These are phyloP conservation scores for Acanthosepion pharaonis DNA, from an alignment of 2,888 invertebrate species.

Conservation along the genomic window DNA sequence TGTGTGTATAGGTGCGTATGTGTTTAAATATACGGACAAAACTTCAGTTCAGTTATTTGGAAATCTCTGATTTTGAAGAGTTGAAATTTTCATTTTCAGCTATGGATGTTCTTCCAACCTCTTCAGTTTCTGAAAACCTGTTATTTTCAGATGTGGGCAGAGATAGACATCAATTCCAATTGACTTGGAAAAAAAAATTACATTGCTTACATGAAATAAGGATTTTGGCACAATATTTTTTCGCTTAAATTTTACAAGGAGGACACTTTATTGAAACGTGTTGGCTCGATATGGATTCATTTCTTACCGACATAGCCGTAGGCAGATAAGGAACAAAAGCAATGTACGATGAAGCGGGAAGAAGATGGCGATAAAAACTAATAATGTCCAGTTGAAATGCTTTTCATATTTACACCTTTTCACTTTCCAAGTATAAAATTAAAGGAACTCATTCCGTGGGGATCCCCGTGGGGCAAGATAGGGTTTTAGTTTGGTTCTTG, in stretches of 20 bases:
- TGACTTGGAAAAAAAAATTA: neutral
- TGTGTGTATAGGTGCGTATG: too few relatives aligned
- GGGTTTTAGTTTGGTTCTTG: neutral
- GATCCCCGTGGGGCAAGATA: neutral
- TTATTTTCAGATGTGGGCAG: neutral
- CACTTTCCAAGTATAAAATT: neutral
- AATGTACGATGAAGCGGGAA: neutral
- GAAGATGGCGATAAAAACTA: neutral
- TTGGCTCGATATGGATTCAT: neutral
- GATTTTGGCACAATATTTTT: neutral
- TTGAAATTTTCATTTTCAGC: neutral
- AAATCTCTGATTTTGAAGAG: neutral
- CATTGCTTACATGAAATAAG: neutral
- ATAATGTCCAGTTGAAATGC: neutral
- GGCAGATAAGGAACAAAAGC: neutral
- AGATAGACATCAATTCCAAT: neutral
- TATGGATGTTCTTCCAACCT: neutral
- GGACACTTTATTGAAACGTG: neutral
- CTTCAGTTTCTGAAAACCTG: neutral
- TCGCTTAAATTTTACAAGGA: neutral
- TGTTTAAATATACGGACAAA: neutral
- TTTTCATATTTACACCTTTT: neutral
- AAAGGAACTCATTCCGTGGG: neutral
- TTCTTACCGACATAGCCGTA: neutral
- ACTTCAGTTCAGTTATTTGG: neutral